phyloP scores from a whole-genome alignment of 2,113 vertebrate genomes.

The Cephalophus harveyi region DNA sequence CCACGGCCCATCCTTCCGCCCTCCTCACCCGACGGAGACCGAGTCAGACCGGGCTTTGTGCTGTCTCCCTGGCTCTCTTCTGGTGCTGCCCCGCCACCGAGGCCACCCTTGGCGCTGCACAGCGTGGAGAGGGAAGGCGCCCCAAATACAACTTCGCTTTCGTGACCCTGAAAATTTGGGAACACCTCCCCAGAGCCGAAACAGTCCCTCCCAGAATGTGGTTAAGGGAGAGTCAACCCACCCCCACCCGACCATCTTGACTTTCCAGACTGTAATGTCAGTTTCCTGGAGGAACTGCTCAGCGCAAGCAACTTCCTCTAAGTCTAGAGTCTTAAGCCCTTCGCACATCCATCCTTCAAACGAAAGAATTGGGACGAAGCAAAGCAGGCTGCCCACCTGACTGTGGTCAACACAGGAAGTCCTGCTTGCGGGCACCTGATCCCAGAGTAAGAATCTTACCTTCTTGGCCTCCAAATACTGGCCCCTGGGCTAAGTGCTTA shows the following conservation, averaged over 20 bases:
- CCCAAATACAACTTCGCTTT: neutral
- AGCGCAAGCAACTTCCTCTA: too few relatives aligned
- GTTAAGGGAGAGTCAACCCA: neutral
- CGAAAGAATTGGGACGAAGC: neutral
- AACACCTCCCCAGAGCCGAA: neutral
- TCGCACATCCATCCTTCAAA: neutral
- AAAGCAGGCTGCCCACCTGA: neutral
- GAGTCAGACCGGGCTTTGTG: neutral
- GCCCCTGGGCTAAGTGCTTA: neutral
- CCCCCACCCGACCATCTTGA: accelerated
- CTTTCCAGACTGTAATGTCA: neutral
- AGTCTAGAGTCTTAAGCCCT: neutral
- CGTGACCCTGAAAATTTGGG: neutral
- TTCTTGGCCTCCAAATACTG: accelerated
- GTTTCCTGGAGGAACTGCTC: neutral
- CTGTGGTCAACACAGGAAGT: neutral
- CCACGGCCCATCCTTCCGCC: too few relatives aligned
- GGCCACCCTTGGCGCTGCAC: accelerated
- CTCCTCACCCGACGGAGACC: accelerated
- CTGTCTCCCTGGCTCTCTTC: accelerated
- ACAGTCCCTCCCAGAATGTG: neutral
- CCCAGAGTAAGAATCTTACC: accelerated
- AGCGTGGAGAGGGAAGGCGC: accelerated
- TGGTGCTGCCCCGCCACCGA: accelerated
- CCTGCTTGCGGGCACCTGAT: neutral